Conservation (phyloP, 1,140 invertebrate genomes). For the Pachypeltis micranthus region DNA sequence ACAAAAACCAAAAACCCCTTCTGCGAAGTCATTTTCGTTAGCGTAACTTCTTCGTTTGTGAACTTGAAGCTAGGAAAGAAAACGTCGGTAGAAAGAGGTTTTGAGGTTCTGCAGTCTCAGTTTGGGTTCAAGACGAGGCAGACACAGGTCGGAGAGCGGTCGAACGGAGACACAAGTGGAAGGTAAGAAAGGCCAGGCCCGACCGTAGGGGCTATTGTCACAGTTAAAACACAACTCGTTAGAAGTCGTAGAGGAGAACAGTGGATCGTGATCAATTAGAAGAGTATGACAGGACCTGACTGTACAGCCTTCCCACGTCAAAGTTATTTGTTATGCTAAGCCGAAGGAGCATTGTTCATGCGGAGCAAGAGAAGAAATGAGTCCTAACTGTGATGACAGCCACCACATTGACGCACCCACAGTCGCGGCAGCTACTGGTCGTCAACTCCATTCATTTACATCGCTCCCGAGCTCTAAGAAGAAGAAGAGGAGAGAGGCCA, state of each 20-base stretch:
- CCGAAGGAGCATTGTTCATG: background rate
- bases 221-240: background rate
- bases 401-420: background rate
- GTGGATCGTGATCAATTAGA: background rate
- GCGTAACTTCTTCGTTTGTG: too few species aligned
- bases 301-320: background rate
- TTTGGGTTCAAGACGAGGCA: too few species aligned
- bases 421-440: background rate
- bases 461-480: too few species aligned
- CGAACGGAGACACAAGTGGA: too few species aligned
- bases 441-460: too few species aligned
- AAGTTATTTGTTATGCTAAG: background rate
- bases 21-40: too few species aligned
- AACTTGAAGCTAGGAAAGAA: too few species aligned
- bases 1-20: too few species aligned
- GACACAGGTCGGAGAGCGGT: too few species aligned
- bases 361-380: background rate
- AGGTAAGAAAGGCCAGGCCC: too few species aligned
- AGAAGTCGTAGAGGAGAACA: conserved; percentile 1
- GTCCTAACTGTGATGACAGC: background rate
- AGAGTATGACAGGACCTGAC: background rate
- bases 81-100: too few species aligned
- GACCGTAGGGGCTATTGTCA: background rate
- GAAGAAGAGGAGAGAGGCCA: background rate
- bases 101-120: too few species aligned